Percentiles rank a stretch among this genome's conserved stretches.
Conservation (phyloP, 2,113 vertebrate genomes). For the Antechinus flavipes region DNA sequence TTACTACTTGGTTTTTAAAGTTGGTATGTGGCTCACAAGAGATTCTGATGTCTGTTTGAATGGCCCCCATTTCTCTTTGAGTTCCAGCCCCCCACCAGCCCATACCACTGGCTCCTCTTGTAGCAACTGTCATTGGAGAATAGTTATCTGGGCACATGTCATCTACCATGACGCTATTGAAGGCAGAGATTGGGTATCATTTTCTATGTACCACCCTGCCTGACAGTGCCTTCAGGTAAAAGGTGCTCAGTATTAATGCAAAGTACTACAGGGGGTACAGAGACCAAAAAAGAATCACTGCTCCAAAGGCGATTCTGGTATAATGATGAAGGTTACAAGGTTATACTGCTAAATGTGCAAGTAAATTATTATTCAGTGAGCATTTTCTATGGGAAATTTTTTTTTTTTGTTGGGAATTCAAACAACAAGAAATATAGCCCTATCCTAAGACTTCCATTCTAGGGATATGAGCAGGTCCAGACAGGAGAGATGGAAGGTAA, state of each 20-base stretch:
- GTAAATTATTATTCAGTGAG: background rate
- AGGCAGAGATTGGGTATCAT: background rate
- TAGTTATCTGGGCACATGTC: background rate
- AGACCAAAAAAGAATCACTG: background rate
- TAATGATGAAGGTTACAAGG: background rate
- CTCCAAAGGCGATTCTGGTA: background rate
- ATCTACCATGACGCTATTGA: background rate
- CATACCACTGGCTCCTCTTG: background rate
- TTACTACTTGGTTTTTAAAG: background rate
- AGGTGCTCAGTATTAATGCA: background rate
- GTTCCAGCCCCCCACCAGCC: background rate
- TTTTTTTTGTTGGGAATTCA: background rate
- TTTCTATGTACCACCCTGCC: background rate
- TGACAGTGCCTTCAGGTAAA: accelerated
- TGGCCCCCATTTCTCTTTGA: too few species aligned
- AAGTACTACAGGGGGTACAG: background rate
- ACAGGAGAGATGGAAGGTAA: background rate
- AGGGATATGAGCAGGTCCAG: background rate
- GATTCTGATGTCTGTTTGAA: too few species aligned
- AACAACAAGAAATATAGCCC: background rate
- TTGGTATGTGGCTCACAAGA: background rate
- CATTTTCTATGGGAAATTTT: background rate
- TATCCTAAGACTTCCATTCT: background rate
- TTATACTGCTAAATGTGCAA: background rate
- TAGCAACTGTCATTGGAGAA: background rate